These are phyloP conservation scores for Sigmodon hispidus DNA, from an alignment of 2,113 vertebrate species.

Conservation along the genomic window DNA sequence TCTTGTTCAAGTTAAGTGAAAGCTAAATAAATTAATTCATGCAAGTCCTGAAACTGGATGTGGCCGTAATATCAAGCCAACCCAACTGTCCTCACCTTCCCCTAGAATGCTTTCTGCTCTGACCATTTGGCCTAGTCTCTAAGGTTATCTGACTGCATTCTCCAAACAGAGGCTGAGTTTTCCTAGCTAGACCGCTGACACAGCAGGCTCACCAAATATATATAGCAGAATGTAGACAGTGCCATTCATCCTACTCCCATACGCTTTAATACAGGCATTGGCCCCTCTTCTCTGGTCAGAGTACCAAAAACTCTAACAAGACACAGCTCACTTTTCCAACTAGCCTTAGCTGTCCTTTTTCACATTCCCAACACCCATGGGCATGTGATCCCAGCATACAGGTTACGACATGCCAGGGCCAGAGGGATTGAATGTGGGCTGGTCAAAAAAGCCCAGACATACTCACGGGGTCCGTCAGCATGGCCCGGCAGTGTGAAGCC, in stretches of 20 bases:
- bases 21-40: background rate
- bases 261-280: background rate
- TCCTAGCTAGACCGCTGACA: background rate
- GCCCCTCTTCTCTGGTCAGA: background rate
- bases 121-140: no score
- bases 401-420: conserved; percentile 13
- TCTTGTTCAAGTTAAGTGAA: background rate
- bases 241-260: background rate
- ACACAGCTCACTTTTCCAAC: background rate
- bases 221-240: accelerated
- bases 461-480: conserved; percentile 99
- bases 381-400: conserved; percentile 16
- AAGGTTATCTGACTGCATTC: background rate
- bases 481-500: conserved; percentile 95
- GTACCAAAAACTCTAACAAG: background rate
- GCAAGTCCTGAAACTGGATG: background rate
- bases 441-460: conserved; percentile 73
- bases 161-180: background rate
- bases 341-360: background rate
- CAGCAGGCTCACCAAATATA: background rate
- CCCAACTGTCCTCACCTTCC: background rate
- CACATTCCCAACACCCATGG: background rate
- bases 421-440: conserved; percentile 49
- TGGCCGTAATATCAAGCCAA: background rate
- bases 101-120: background rate